Conservation (phyloP, 2,888 invertebrate genomes). For the Cactoblastis cactorum region DNA sequence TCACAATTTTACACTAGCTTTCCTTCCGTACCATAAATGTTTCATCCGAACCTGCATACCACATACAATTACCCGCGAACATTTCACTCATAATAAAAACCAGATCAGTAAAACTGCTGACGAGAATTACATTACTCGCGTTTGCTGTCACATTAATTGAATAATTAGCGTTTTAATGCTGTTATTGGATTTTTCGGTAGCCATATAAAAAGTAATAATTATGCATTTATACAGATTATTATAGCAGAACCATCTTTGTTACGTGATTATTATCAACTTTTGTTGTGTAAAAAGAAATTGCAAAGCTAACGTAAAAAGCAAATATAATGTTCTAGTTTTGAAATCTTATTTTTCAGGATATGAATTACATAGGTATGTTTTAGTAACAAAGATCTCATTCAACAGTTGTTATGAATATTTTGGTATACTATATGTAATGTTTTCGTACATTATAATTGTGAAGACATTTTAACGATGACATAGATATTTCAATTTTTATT, state of each 20-base stretch:
- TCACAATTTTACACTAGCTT: slow-evolving; percentile 56
- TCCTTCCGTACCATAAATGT: neutral
- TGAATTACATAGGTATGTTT: too few relatives aligned
- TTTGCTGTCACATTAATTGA: neutral
- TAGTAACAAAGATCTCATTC: too few relatives aligned
- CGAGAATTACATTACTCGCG: neutral
- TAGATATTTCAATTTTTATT: neutral
- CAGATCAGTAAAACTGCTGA: slow-evolving; percentile 3
- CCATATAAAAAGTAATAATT: neutral
- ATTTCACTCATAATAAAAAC: slow-evolving; percentile 6
- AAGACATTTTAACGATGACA: too few relatives aligned
- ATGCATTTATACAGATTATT: neutral
- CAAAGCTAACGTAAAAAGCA: too few relatives aligned
- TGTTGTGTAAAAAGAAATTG: too few relatives aligned
- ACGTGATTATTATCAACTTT: too few relatives aligned
- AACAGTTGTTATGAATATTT: too few relatives aligned
- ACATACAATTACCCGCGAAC: slow-evolving; percentile 4
- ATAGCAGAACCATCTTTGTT: too few relatives aligned
- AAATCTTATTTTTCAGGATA: too few relatives aligned
- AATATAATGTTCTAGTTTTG: too few relatives aligned
- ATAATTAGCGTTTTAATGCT: neutral
- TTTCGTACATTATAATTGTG: too few relatives aligned
- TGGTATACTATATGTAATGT: too few relatives aligned
- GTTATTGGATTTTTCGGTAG: neutral
- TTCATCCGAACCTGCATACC: neutral